Base-by-base conservation (phyloP, 64 coral and sea anemone genomes). In the Orbicella faveolata region DNA sequence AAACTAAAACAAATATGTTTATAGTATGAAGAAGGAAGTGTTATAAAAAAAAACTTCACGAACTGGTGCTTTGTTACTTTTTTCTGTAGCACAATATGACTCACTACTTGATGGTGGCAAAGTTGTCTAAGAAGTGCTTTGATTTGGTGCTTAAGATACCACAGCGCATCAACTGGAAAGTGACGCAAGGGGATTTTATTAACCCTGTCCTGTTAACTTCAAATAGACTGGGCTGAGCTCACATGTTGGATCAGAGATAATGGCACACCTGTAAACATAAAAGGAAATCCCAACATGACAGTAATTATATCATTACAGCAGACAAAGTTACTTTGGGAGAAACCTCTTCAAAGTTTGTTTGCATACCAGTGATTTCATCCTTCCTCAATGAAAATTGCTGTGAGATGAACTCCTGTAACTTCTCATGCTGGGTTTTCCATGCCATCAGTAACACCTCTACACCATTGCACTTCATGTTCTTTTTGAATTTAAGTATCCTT, bases 281-380 rank as follows among this genome's bases (percentile, higher is more conserved):
- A 6, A 48, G 4, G 7, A 48, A 48, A 48, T 48, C 0, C 44
- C 44, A 48, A 48, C 44, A 48, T 48, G 7, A 48, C 44, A 48
- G 44, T 48, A 48, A 1, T 48, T 48, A 6, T 48, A 48, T 6
- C 44, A 48, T 48, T 48, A 48, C 7, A 17, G 14, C 15, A 44
- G 35, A 44, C 70, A 74, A 48, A 74, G 1, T 41, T 76, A 78
- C 18, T 52, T 78, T 55, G 8, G 2, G 55, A 34, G 70, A 74
- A 74, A 34, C 70, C 30, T 74, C 33, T 74, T 59, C 30, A 74
- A 74, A 34, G n/a, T 78, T 78, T 78, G 76, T 78, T 78, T 78
- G 76, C 39, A 78, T 78, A 78, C 76, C 76, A 10, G 76, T 78
- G 41, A 78, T 78, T 78, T 78, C 76, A 52, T 53, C 76, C 41